phyloP scores from a whole-genome alignment of 1,140 invertebrate genomes.

The Drosophila ogumai region DNA sequence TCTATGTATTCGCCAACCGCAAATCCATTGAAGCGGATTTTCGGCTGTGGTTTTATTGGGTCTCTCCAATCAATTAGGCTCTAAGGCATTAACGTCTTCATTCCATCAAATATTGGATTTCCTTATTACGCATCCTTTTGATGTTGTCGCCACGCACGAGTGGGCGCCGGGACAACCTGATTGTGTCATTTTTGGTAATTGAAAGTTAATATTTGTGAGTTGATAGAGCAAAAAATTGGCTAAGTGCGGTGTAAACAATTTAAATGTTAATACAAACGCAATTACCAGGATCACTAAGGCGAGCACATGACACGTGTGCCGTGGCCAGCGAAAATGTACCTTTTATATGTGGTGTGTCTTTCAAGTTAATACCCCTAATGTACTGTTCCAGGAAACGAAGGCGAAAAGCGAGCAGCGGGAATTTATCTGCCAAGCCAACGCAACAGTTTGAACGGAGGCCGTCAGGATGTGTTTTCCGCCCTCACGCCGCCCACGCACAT shows the following conservation, averaged over 20 bases:
- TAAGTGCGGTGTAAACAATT: slow-evolving; percentile 55
- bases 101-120: slow-evolving; percentile 39
- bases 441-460: slow-evolving; percentile 60
- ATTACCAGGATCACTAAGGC: slow-evolving; percentile 38
- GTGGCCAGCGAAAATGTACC: slow-evolving; percentile 12
- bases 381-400: slow-evolving; percentile 33
- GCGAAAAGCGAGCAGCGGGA: slow-evolving; percentile 30
- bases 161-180: slow-evolving; percentile 22
- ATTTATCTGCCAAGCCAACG: slow-evolving; percentile 57
- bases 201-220: slow-evolving; percentile 63
- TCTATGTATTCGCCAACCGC: slow-evolving; percentile 8
- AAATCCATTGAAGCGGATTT: slow-evolving; percentile 8
- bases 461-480: slow-evolving; percentile 20
- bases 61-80: slow-evolving; percentile 37
- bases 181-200: slow-evolving; percentile 65
- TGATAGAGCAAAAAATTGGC: slow-evolving; percentile 47
- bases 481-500: slow-evolving; percentile 6
- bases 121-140: slow-evolving; percentile 38
- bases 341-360: slow-evolving; percentile 35
- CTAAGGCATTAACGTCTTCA: slow-evolving; percentile 23
- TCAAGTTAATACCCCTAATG: slow-evolving; percentile 66
- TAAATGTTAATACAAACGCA: slow-evolving; percentile 40
- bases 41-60: slow-evolving; percentile 9
- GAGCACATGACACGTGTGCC: slow-evolving; percentile 33
- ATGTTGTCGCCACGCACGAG: slow-evolving; percentile 46